Conservation (phyloP, 2,113 vertebrate species). For the Rhabdomys dilectus region DNA sequence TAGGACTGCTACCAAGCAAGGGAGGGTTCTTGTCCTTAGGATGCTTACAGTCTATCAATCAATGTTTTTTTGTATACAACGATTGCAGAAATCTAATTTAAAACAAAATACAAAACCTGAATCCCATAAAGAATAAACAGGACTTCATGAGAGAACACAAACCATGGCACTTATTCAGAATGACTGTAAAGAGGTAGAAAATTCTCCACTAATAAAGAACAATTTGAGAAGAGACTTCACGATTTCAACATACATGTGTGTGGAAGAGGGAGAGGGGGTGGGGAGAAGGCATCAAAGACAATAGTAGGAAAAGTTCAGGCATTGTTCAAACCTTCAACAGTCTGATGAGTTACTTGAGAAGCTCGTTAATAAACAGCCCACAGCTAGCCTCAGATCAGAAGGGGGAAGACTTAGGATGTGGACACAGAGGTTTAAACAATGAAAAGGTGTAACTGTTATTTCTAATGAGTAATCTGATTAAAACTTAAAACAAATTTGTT, state of each 20-base stretch:
- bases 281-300: neutral
- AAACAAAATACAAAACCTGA: neutral
- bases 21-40: neutral
- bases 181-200: neutral
- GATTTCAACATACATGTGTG: neutral
- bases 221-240: neutral
- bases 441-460: neutral
- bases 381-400: neutral
- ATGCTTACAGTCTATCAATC: neutral
- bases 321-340: neutral
- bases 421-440: neutral
- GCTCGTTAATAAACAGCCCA: neutral
- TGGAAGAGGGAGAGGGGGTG: too few relatives aligned
- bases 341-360: neutral
- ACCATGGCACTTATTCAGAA: neutral
- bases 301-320: neutral
- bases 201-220: neutral
- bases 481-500: neutral
- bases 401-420: neutral
- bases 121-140: neutral
- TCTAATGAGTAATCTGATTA: slow-evolving; percentile 1
- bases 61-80: neutral
- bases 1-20: neutral
- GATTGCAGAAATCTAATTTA: neutral
- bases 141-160: neutral